phyloP scores from a whole-genome alignment of 2,797 vertebrate species.

The Limnodromus scolopaceus region DNA sequence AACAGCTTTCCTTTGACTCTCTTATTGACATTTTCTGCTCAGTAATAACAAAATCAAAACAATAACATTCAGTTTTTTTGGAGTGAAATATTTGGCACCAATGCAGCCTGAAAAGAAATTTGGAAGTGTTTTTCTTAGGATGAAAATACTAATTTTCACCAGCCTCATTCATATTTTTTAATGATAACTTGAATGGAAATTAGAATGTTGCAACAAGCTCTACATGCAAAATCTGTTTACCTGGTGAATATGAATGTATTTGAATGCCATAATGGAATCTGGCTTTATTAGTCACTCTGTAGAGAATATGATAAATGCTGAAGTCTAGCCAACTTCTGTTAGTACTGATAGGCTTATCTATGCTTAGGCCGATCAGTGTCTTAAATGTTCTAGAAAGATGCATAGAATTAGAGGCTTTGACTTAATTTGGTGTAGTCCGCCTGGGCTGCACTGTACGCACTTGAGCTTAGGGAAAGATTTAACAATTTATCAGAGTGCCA shows the following conservation, averaged over 20 bases:
- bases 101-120: background rate
- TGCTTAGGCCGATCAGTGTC: background rate
- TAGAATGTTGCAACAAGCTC: background rate
- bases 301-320: background rate
- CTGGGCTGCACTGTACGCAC: background rate
- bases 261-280: background rate
- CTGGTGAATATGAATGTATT: background rate
- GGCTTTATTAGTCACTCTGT: constrained; percentile 21
- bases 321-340: background rate
- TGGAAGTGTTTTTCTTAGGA: background rate
- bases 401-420: background rate
- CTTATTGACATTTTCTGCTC: background rate
- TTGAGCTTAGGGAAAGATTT: background rate
- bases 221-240: background rate
- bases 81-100: background rate
- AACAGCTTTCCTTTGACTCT: background rate
- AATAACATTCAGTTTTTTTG: background rate
- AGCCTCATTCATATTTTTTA: background rate
- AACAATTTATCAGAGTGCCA: background rate
- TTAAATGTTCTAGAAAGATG: background rate
- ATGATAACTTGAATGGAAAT: background rate
- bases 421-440: constrained; percentile 19
- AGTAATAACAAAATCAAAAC: background rate
- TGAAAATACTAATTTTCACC: background rate
- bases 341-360: background rate